Conservation (phyloP, 2,888 invertebrate genomes). For the Cantharis rustica region DNA sequence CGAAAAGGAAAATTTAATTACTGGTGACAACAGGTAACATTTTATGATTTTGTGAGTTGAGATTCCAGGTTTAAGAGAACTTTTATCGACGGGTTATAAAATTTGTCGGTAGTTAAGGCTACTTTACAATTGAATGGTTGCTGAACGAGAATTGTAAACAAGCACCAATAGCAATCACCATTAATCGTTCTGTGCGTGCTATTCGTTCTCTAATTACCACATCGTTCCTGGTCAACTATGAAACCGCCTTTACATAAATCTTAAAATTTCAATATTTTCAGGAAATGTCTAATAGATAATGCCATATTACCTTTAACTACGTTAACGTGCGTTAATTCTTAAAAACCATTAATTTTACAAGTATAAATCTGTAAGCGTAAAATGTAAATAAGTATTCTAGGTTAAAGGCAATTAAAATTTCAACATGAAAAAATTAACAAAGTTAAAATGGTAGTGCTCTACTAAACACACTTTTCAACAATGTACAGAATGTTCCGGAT, state of each 20-base stretch:
- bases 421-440: background rate
- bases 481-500: background rate
- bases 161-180: background rate
- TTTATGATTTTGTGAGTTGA: background rate
- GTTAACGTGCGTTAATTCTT: background rate
- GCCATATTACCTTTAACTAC: background rate
- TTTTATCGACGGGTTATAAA: background rate
- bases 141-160: background rate
- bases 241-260: background rate
- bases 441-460: background rate
- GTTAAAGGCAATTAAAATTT: background rate
- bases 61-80: background rate
- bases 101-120: background rate
- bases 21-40: background rate
- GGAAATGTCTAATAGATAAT: background rate
- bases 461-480: background rate
- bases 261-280: background rate
- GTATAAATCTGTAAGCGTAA: background rate
- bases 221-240: background rate
- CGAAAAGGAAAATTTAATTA: background rate
- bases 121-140: background rate
- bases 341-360: background rate
- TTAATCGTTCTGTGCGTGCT: background rate
- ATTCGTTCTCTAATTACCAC: background rate
- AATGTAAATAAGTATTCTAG: background rate